These are phyloP conservation scores for Bactericera cockerelli DNA, from an alignment of 1,140 invertebrate genomes.

Conservation along the genomic window DNA sequence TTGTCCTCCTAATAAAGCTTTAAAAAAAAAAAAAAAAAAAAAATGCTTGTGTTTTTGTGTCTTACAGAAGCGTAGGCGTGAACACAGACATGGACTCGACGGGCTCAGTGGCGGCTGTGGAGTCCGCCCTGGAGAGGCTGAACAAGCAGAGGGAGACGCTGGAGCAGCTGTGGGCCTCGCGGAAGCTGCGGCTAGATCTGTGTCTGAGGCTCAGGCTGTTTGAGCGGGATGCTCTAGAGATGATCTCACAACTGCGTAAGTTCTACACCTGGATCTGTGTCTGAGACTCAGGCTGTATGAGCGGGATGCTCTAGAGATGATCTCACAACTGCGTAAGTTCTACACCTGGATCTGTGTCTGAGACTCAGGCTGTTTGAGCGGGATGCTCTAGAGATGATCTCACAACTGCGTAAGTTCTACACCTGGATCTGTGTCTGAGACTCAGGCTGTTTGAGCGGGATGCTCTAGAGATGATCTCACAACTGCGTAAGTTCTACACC, in stretches of 20 bases:
- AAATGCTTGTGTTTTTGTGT: no score
- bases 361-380: conserved; percentile 84
- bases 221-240: conserved; percentile 86
- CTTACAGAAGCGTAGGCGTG: conserved; percentile 29
- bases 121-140: conserved; percentile 71
- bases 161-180: conserved; percentile 79
- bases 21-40: no score
- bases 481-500: conserved; percentile 40
- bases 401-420: conserved; percentile 48
- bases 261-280: conserved; percentile 70
- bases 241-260: conserved; percentile 57
- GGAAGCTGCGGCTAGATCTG: conserved; percentile 76
- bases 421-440: conserved; percentile 80
- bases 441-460: conserved; percentile 87
- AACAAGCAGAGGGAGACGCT: conserved; percentile 72
- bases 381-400: conserved; percentile 82
- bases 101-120: conserved; percentile 57
- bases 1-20: no score
- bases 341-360: conserved; percentile 78
- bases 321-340: conserved; percentile 48
- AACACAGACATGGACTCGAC: conserved; percentile 34
- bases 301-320: conserved; percentile 82
- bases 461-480: conserved; percentile 78
- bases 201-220: conserved; percentile 82
- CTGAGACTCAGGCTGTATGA: conserved; percentile 84